Evolutionary conservation across 2,888 invertebrate species (phyloP), one percentile per base, ranked within the genome.

Genomic region (Amblyjoppa fuscipennis): DNA sequence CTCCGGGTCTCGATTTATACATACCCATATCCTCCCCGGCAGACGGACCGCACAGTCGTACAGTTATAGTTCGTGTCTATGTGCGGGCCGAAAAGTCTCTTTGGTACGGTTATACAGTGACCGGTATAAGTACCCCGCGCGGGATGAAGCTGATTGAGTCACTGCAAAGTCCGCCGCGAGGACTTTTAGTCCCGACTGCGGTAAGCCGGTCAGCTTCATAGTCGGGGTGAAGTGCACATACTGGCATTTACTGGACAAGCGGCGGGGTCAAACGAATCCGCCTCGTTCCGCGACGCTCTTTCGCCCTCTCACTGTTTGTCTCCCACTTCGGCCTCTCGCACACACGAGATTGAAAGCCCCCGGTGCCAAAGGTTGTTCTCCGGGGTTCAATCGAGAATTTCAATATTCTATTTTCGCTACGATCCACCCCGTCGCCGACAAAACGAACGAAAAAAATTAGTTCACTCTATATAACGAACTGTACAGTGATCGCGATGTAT

Each of bases 1-100:
- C 76, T 56, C 56, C 83, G 77, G 59, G 41, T 78, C 59, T 69
- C 77, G 68, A 83, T 84, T 84, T 84, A 84, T 84, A 84, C 56
- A 53, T 25, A 38, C 56, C 51, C 20, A 38, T 71, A 84, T 71
- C 38, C 66, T 9, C 11, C 41, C n/a, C 59, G 64, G 71, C 56
- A 66, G 59, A 64, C 76, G 56, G 56, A 28, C 59, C 25, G 59
- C 59, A 59, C 59, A 59, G 59, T 25, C 11, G 59, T 28, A 59
- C 59, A 59, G 25, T 6, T 38, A 49, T 31, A n/a, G 20, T 31
- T 13, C 75, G 74, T 66, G 41, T 20, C 20, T 68, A 68, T 69
- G 69, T 41, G 31, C 34, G 3, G 31, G n/a, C 45, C 70, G 70
- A 71, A 80, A 38, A 80, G 84, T 59, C n/a, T 53, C 71, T 25